Percentiles rank a stretch among this genome's conserved stretches.
Evolutionary conservation across 2,113 vertebrate genomes (phyloP).

Genomic region (Coregonus clupeaformis): DNA sequence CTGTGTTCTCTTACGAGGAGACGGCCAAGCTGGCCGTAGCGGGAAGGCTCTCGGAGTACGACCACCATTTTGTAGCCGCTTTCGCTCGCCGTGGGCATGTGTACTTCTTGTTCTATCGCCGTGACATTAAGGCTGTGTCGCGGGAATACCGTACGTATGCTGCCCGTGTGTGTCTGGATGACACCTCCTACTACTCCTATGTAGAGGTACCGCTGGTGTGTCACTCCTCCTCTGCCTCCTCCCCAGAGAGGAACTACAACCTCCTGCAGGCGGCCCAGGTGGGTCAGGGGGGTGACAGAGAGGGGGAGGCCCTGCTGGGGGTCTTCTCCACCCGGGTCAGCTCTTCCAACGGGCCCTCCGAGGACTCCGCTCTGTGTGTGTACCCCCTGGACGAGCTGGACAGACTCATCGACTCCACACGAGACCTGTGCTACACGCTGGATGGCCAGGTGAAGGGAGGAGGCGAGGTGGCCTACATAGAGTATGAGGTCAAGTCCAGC

Average conservation of each 20-base stretch:
- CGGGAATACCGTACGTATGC: slow-evolving; percentile 90
- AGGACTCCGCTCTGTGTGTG: slow-evolving; percentile 87
- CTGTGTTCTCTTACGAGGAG: slow-evolving; percentile 94
- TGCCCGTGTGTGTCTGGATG: slow-evolving; percentile 88
- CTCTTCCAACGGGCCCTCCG: slow-evolving; percentile 70
- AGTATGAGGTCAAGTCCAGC: slow-evolving; percentile 93
- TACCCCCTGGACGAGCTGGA: slow-evolving; percentile 89
- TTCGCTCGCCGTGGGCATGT: slow-evolving; percentile 79
- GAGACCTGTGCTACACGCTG: slow-evolving; percentile 91
- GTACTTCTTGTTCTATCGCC: slow-evolving; percentile 93
- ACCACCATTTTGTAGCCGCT: slow-evolving; percentile 90
- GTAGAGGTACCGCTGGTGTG: slow-evolving; percentile 92
- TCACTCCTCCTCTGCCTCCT: slow-evolving; percentile 39
- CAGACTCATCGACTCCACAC: slow-evolving; percentile 81
- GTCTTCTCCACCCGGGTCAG: slow-evolving; percentile 82
- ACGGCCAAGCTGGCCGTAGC: slow-evolving; percentile 90
- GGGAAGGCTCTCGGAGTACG: slow-evolving; percentile 90
- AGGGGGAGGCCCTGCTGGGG: slow-evolving; percentile 82
- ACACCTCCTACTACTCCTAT: slow-evolving; percentile 93
- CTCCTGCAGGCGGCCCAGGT: slow-evolving; percentile 89
- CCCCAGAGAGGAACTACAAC: slow-evolving; percentile 70
- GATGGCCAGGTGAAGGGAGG: slow-evolving; percentile 76
- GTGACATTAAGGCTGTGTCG: slow-evolving; percentile 84
- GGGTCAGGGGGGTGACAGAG: slow-evolving; percentile 59
- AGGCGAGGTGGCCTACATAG: slow-evolving; percentile 86